Evolutionary conservation across 1,140 invertebrate species (phyloP).

Genomic region (Tetramorium simillimum): DNA sequence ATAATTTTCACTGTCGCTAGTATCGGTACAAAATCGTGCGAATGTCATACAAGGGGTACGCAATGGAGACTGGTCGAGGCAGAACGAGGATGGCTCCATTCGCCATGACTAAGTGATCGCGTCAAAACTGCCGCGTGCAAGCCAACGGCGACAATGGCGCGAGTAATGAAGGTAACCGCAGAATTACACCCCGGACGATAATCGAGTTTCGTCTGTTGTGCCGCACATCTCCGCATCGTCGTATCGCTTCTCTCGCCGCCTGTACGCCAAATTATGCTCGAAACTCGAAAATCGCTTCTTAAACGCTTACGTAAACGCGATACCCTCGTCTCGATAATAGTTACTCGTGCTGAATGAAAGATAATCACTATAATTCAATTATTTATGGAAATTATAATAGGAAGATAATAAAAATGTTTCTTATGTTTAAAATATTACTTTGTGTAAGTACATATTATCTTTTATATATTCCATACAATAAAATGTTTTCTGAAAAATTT

Average conservation of each 20-base stretch:
- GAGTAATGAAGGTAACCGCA: constrained; percentile 71
- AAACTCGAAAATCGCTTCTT: constrained; percentile 49
- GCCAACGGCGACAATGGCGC: constrained; percentile 54
- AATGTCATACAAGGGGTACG: constrained; percentile 5
- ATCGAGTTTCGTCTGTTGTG: constrained; percentile 64
- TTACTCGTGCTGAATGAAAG: background rate
- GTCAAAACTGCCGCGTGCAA: constrained; percentile 66
- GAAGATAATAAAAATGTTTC: background rate
- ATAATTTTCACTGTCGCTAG: background rate
- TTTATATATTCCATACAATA: background rate
- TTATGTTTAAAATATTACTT: background rate
- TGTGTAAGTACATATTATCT: background rate
- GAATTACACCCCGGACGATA: constrained; percentile 68
- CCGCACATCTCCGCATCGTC: background rate
- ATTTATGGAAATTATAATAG: background rate
- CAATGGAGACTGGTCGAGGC: background rate
- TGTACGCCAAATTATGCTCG: constrained; percentile 35
- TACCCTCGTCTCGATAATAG: background rate
- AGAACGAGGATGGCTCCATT: constrained; percentile 47
- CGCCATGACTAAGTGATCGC: constrained; percentile 62
- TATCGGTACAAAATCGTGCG: background rate
- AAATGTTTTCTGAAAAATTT: background rate
- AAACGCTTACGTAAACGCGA: constrained; percentile 42
- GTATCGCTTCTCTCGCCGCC: constrained; percentile 20
- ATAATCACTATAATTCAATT: constrained; percentile 5